Base-by-base conservation (phyloP, 2,113 vertebrate species). In the Bungarus multicinctus region DNA sequence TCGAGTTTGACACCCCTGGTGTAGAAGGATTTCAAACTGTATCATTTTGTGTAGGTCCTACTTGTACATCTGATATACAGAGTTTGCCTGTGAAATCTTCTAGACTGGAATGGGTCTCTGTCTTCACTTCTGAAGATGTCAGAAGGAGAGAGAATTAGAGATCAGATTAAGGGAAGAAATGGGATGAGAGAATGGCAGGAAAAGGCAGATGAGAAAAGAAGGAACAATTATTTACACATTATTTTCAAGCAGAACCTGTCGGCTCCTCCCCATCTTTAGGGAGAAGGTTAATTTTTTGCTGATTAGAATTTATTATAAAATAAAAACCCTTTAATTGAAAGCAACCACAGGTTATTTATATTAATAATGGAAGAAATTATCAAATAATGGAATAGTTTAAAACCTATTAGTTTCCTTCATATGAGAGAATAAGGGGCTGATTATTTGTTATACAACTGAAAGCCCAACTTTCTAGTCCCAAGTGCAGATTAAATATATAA, bases 241-340 rank as follows among this genome's bases (percentile, higher is more conserved):
- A 93, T 50, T 60, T 90, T 93, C 90, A 94, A 95, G 90, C 22
- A 23, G 81, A 52, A 95, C 91, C 39, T 54, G n/a, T 2, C 0
- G 27, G 92, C 91, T 95, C 93, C 91, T 94, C 64, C 53, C 92
- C 60, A 27, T 34, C 52, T 95, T 96, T 95, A 95, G 94, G 89
- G 64, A 69, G 64, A 69, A 69, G 14, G 30, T 69, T 69, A 39
- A 55, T 89, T 39, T 39, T n/a, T 92, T 94, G 93, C 94, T 95
- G 96, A 97, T 94, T 96, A 96, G 96, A 96, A 97, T 97, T 97
- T 97, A 96, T 95, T 52, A 91, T 96, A 94, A 97, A 97, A 97
- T 97, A 96, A 96, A 97, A 97, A 95, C 90, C 90, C 69, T 96
- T 92, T 95, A 96, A 97, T 97, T 96, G 97, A 97, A 97, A 97